phyloP scores from a whole-genome alignment of 2,113 vertebrate species.

The Microcebus jonahi region DNA sequence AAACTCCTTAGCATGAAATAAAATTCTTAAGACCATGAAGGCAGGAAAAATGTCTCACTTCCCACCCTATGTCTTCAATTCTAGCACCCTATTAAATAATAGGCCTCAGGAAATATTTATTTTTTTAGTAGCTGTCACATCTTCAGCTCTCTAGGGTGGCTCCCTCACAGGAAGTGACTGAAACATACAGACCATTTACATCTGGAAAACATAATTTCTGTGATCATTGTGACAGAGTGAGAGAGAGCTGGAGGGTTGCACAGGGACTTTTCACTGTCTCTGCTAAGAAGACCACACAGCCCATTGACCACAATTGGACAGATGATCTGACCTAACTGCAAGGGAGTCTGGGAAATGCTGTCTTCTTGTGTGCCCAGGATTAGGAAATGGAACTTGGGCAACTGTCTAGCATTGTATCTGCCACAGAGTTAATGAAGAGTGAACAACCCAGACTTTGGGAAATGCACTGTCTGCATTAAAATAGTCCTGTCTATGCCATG shows the following conservation, averaged over 20 bases:
- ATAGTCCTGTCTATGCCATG: not conserved
- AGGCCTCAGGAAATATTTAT: not conserved
- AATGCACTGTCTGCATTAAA: not conserved
- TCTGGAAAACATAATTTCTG: not conserved
- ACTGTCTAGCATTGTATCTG: not conserved
- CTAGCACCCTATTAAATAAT: not conserved
- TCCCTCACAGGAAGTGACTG: conserved; percentile 18
- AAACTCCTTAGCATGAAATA: conserved; percentile 35
- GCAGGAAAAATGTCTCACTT: not conserved
- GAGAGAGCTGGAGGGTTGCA: not conserved
- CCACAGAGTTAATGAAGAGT: not conserved
- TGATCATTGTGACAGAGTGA: not conserved
- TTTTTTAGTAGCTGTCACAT: not conserved
- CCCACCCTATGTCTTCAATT: not conserved
- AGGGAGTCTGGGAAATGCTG: not conserved
- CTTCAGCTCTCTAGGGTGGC: not conserved
- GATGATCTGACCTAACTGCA: not conserved
- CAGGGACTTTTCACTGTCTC: not conserved
- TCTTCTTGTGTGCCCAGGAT: not conserved
- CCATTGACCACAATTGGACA: not conserved
- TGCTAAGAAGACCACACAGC: not conserved
- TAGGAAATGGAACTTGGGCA: not conserved
- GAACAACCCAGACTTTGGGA: not conserved
- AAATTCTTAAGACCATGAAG: not conserved
- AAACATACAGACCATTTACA: not conserved